phyloP scores from a whole-genome alignment of 2,113 vertebrate species.

The Notarius quadriscutis region DNA sequence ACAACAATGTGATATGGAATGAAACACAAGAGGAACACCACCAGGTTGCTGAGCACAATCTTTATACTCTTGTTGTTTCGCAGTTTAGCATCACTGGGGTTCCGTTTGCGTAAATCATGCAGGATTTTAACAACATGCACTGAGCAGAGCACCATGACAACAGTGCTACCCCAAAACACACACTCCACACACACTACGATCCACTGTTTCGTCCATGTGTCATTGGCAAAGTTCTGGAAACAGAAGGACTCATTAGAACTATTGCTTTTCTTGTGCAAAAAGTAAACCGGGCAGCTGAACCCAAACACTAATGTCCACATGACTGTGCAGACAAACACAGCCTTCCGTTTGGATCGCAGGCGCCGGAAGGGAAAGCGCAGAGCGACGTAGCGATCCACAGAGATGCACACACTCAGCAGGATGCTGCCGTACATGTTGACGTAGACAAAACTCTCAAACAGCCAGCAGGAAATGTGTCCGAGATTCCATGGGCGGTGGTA shows the following conservation, averaged over 20 bases:
- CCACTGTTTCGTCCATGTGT: conserved; percentile 56
- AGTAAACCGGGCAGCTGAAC: conserved; percentile 52
- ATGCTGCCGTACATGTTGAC: conserved; percentile 77
- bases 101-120: conserved; percentile 52
- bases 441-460: conserved; percentile 73
- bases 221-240: conserved; percentile 67
- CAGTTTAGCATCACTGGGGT: conserved; percentile 37
- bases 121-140: conserved; percentile 51
- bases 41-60: conserved; percentile 67
- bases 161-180: conserved; percentile 56
- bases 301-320: conserved; percentile 61
- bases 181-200: conserved; percentile 58
- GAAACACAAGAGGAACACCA: conserved; percentile 68
- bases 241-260: conserved; percentile 28
- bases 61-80: conserved; percentile 61
- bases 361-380: conserved; percentile 63
- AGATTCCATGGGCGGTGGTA: conserved; percentile 60
- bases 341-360: conserved; percentile 67
- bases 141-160: conserved; percentile 67
- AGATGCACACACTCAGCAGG: conserved; percentile 71
- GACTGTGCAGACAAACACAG: conserved; percentile 55
- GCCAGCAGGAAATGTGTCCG: conserved; percentile 64
- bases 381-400: conserved; percentile 64
- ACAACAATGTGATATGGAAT: conserved; percentile 68
- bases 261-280: conserved; percentile 31